These are phyloP conservation scores for Eudasyphora cyanicolor DNA, from an alignment of 2,888 invertebrate species.

Conservation along the genomic window DNA sequence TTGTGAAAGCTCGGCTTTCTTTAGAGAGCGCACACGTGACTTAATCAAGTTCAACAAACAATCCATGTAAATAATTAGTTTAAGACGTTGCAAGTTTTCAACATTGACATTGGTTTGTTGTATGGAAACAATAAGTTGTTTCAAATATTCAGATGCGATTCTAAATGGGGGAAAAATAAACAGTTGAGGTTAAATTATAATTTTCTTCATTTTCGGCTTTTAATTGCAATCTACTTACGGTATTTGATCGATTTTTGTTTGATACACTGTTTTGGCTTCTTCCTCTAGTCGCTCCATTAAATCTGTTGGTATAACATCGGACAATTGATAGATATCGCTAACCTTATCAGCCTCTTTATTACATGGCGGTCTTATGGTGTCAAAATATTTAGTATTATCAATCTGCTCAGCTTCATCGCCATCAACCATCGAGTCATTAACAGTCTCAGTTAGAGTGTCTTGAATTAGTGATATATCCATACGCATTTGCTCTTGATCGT, in stretches of 20 bases:
- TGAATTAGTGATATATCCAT: constrained; percentile 75
- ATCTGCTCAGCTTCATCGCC: constrained; percentile 56
- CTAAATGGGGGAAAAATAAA: constrained; percentile 67
- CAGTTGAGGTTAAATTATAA: constrained; percentile 1
- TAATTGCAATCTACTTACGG: constrained; percentile 73
- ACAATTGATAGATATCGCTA: constrained; percentile 72
- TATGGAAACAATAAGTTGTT: constrained; percentile 68
- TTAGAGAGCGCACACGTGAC: constrained; percentile 70
- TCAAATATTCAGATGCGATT: constrained; percentile 74
- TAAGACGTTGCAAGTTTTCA: constrained; percentile 71
- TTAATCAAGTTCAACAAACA: constrained; percentile 73
- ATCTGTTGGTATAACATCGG: constrained; percentile 72
- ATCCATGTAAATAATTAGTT: constrained; percentile 78
- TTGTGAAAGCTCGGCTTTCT: constrained; percentile 71
- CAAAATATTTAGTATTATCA: constrained; percentile 62
- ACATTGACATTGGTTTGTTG: constrained; percentile 66
- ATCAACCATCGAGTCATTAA: constrained; percentile 66
- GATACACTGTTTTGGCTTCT: constrained; percentile 74
- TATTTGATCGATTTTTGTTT: constrained; percentile 69
- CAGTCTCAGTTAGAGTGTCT: constrained; percentile 73
- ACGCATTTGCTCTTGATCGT: constrained; percentile 73
- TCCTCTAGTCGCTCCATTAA: constrained; percentile 75
- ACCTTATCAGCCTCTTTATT: constrained; percentile 73
- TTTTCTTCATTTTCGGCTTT: not conserved
- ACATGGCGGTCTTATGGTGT: constrained; percentile 72